phyloP scores from a whole-genome alignment of 2,113 vertebrate genomes.

The Bombycilla garrulus region DNA sequence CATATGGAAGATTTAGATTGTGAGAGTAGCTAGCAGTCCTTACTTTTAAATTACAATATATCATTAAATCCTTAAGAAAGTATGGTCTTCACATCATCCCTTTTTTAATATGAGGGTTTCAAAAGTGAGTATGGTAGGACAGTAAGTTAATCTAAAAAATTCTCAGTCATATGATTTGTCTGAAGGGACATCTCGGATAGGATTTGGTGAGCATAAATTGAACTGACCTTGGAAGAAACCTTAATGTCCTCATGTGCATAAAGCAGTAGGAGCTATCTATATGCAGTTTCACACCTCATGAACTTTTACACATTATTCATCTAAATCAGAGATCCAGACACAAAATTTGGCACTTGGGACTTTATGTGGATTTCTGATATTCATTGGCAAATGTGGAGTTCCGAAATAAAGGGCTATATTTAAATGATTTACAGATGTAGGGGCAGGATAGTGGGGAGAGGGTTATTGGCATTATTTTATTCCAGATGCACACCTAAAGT shows the following conservation, averaged over 20 bases:
- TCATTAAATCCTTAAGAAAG: neutral
- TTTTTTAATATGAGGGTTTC: neutral
- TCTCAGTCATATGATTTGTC: neutral
- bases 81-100: neutral
- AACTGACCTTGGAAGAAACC: conserved; percentile 62
- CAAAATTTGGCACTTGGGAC: conserved; percentile 53
- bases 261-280: conserved; percentile 49
- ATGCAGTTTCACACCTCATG: conserved; percentile 67
- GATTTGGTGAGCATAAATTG: conserved; percentile 36
- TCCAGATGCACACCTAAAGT: neutral
- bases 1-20: neutral
- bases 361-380: conserved; percentile 12
- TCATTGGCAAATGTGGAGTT: neutral
- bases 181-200: conserved; percentile 22
- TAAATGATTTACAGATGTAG: conserved; percentile 25
- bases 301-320: conserved; percentile 64
- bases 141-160: conserved; percentile 13
- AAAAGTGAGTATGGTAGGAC: neutral
- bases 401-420: conserved; percentile 13
- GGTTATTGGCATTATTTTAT: neutral
- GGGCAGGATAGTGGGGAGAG: neutral
- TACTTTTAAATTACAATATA: neutral
- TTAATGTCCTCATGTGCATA: conserved; percentile 47
- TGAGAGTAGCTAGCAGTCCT: neutral
- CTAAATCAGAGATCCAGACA: conserved; percentile 47